Evolutionary conservation across 2,888 invertebrate genomes (phyloP).

Genomic region (Nephrotoma appendiculata): DNA sequence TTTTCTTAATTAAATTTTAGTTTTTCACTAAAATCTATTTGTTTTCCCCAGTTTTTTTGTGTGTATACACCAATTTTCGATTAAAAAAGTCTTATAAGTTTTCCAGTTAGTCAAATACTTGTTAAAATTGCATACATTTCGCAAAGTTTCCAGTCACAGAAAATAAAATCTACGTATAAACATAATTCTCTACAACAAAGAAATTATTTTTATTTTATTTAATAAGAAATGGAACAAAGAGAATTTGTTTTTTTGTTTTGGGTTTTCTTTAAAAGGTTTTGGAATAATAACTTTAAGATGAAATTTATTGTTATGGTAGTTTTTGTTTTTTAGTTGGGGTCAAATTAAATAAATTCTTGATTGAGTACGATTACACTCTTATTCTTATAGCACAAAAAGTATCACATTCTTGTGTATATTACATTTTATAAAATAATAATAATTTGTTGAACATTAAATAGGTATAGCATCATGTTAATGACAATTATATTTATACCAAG

Average conservation of each 20-base stretch:
- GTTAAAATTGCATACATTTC: background rate
- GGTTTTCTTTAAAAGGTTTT: background rate
- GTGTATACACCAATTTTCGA: background rate
- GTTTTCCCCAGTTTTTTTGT: background rate
- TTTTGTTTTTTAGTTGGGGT: background rate
- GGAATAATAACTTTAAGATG: background rate
- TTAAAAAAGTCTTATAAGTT: background rate
- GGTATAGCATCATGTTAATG: background rate
- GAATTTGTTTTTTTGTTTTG: background rate
- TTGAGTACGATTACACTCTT: background rate
- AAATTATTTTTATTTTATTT: background rate
- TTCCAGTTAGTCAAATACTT: background rate
- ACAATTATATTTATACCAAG: background rate
- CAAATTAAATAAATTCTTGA: background rate
- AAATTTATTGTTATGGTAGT: background rate
- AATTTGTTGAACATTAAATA: background rate
- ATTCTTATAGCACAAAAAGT: background rate
- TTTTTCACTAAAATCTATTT: background rate
- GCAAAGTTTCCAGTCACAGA: background rate
- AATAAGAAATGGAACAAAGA: background rate
- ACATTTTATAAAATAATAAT: background rate
- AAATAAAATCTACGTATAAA: background rate
- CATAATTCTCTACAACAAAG: background rate
- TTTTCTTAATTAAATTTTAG: background rate
- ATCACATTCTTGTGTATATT: background rate